Conservation (phyloP, 2,888 invertebrate species). For the Drosophila phalerata region DNA sequence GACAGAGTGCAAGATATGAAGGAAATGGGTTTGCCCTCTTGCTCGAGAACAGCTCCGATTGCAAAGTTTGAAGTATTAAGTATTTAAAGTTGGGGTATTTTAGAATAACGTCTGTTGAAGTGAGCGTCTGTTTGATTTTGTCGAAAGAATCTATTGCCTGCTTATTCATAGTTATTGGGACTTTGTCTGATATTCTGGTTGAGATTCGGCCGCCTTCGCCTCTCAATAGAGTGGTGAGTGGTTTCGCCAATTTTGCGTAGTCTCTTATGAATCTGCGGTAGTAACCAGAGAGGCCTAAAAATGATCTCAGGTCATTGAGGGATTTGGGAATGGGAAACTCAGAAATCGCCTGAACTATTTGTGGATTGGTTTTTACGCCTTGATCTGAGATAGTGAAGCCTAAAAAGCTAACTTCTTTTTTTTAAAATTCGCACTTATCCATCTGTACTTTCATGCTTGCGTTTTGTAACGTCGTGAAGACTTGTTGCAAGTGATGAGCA, state of each 20-base stretch:
- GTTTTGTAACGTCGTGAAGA: background rate
- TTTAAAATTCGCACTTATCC: background rate
- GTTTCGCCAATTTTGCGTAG: conserved; percentile 4
- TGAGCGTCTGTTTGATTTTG: conserved; percentile 22
- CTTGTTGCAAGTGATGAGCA: background rate
- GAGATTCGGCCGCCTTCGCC: conserved; percentile 4
- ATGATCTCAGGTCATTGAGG: conserved; percentile 1
- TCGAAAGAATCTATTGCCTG: conserved; percentile 3
- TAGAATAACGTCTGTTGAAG: conserved; percentile 11
- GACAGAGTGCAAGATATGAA: conserved; percentile 20
- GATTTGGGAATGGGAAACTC: background rate
- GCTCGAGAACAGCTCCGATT: background rate
- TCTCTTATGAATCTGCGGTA: conserved; percentile 12
- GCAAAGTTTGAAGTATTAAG: conserved; percentile 7
- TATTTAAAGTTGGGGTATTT: conserved; percentile 3
- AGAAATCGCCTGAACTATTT: background rate
- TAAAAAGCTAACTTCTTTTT: conserved; percentile 1
- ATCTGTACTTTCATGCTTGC: background rate
- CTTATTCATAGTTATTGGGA: background rate
- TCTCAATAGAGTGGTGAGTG: conserved; percentile 6
- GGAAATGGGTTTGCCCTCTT: conserved; percentile 9
- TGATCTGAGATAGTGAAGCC: conserved; percentile 1
- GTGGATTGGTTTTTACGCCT: conserved; percentile 5
- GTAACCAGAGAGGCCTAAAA: background rate
- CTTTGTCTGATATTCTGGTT: conserved; percentile 5